These are phyloP conservation scores for Desmodus rotundus DNA, from an alignment of 2,113 vertebrate species.

Conservation along the genomic window DNA sequence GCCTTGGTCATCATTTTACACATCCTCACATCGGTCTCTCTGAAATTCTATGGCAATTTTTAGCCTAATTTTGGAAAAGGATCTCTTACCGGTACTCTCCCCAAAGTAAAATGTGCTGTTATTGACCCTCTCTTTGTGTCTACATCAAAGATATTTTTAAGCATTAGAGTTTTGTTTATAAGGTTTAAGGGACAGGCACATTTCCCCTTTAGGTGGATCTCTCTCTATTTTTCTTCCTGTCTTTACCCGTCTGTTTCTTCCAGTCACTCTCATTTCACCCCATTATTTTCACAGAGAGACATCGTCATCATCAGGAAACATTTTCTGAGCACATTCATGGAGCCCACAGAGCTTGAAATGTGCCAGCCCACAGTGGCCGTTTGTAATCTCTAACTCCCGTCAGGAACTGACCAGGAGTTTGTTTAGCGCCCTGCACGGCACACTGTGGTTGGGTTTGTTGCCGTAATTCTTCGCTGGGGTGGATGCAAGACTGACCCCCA, in stretches of 20 bases:
- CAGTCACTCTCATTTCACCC: neutral
- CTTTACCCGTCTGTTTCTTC: neutral
- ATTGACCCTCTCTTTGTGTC: neutral
- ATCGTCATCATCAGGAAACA: neutral
- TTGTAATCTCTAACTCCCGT: neutral
- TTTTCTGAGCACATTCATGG: neutral
- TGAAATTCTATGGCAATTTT: neutral
- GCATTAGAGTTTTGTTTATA: neutral
- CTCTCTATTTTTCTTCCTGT: neutral
- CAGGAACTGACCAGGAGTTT: neutral
- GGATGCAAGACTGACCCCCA: neutral
- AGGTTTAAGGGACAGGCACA: neutral
- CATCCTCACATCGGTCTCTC: neutral
- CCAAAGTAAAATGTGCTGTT: constrained; percentile 13
- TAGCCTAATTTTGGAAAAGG: neutral
- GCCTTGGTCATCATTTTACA: neutral
- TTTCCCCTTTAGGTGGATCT: neutral
- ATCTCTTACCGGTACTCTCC: neutral
- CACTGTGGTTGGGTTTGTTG: neutral
- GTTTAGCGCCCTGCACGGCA: neutral
- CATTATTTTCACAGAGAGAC: neutral
- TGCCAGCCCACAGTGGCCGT: neutral
- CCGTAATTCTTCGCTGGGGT: neutral
- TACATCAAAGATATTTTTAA: neutral
- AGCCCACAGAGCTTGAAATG: neutral